Conservation (phyloP, 2,113 vertebrate species). For the Rhynchomys soricoides region DNA sequence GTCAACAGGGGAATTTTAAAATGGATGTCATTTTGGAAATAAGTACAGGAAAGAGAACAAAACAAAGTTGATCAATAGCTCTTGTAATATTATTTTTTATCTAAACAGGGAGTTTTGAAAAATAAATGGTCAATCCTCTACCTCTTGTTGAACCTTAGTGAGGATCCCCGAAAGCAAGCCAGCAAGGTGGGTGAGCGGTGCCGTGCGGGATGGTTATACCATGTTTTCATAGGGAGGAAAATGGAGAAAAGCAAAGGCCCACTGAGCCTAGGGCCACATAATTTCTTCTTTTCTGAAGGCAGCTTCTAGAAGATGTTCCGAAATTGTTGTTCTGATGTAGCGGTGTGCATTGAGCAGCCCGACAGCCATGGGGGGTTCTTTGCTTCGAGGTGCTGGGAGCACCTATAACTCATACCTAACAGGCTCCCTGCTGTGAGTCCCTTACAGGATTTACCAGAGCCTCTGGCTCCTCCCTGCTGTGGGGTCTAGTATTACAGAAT, state of each 20-base stretch:
- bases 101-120: constrained; percentile 93
- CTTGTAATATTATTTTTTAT: constrained; percentile 54
- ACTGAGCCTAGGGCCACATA: background rate
- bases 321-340: background rate
- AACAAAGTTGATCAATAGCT: background rate
- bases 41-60: background rate
- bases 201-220: fast-evolving
- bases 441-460: background rate
- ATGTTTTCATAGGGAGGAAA: background rate
- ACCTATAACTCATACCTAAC: fast-evolving
- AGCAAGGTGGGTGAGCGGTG: constrained; percentile 91
- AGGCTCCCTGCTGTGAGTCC: background rate
- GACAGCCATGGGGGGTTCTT: no score
- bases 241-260: background rate
- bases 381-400: no score
- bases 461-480: fast-evolving
- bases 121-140: constrained; percentile 98
- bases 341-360: background rate
- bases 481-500: background rate
- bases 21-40: background rate
- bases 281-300: background rate
- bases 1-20: background rate
- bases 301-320: background rate
- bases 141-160: constrained; percentile 96
- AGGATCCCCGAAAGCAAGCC: constrained; percentile 95